phyloP scores from a whole-genome alignment of 2,888 invertebrate species.

The Colostygia pectinataria region DNA sequence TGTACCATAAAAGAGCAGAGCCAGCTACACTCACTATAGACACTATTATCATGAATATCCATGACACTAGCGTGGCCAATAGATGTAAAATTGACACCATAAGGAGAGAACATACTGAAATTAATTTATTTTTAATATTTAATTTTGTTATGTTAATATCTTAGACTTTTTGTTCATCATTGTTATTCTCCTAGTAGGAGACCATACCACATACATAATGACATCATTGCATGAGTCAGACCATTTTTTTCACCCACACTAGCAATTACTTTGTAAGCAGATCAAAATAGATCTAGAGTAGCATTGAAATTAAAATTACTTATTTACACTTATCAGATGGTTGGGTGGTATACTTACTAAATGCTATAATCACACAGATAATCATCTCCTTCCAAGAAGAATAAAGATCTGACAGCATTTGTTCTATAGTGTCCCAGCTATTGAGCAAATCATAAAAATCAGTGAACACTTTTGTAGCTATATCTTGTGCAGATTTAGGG shows the following conservation, averaged over 20 bases:
- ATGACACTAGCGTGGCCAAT: slow-evolving; percentile 92
- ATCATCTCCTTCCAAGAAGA: slow-evolving; percentile 94
- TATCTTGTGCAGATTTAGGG: slow-evolving; percentile 87
- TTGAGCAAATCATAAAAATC: slow-evolving; percentile 92
- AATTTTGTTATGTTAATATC: no score
- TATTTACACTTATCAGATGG: background rate
- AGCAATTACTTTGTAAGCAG: background rate
- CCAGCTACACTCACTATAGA: slow-evolving; percentile 89
- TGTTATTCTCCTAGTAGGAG: no score
- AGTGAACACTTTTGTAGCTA: slow-evolving; percentile 84
- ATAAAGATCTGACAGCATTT: slow-evolving; percentile 94
- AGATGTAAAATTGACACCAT: slow-evolving; percentile 93
- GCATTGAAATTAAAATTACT: no score
- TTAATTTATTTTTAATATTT: background rate
- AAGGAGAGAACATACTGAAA: slow-evolving; percentile 90
- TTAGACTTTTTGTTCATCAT: no score
- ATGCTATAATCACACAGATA: slow-evolving; percentile 89
- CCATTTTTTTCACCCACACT: slow-evolving; percentile 18
- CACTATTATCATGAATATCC: slow-evolving; percentile 93
- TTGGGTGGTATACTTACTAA: slow-evolving; percentile 84
- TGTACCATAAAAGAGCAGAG: slow-evolving; percentile 93
- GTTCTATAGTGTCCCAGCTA: slow-evolving; percentile 94
- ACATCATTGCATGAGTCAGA: slow-evolving; percentile 19
- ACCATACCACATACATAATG: slow-evolving; percentile 4
- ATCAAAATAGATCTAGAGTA: slow-evolving; percentile 4